A percentile compares a stretch with the other conserved stretches of the same genome.
These are phyloP conservation scores for Phaethon lepturus DNA, from an alignment of 2,113 vertebrate species.

Conservation along the genomic window DNA sequence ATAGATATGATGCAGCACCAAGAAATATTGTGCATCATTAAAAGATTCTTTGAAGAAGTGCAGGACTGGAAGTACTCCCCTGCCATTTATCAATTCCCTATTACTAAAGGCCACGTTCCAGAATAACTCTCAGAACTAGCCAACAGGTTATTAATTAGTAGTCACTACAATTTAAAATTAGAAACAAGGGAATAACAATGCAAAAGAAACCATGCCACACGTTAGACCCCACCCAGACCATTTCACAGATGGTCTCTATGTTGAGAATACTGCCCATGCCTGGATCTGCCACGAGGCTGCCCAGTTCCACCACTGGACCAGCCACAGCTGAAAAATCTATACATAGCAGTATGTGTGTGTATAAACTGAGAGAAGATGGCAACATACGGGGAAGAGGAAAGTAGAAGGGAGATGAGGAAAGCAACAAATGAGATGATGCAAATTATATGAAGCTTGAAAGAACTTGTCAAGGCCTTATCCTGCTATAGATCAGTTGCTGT, in stretches of 20 bases:
- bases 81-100: not conserved
- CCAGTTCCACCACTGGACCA: not conserved
- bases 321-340: not conserved
- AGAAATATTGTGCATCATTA: not conserved
- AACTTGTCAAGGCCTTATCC: not conserved
- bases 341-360: too few relatives aligned
- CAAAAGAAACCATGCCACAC: not conserved
- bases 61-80: not conserved
- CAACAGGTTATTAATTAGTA: not conserved
- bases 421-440: not conserved
- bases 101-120: not conserved
- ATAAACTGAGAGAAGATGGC: not conserved
- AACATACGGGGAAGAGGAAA: not conserved
- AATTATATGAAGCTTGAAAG: constrained; percentile 20
- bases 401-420: not conserved
- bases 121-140: not conserved
- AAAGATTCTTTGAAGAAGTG: not conserved
- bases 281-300: not conserved
- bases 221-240: not conserved
- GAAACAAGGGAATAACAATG: not conserved
- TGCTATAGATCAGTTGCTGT: not conserved
- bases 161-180: not conserved
- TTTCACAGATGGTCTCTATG: not conserved
- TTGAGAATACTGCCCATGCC: not conserved
- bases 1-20: not conserved